Conservation (phyloP, 2,113 vertebrate species). For the Ranitomeya variabilis region DNA sequence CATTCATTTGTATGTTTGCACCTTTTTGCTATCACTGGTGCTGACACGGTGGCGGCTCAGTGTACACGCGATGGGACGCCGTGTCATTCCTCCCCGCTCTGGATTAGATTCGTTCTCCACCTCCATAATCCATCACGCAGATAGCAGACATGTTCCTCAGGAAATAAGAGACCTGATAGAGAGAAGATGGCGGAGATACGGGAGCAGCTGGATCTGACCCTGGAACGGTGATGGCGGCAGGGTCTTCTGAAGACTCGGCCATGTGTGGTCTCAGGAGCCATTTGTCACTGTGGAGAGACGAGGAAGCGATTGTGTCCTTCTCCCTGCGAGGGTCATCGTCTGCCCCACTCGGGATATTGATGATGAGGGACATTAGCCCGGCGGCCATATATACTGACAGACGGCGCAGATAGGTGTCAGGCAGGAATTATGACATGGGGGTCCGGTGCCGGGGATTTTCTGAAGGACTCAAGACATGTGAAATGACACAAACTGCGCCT, state of each 20-base stretch:
- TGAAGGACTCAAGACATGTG: background rate
- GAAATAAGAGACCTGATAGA: background rate
- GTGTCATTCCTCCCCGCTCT: background rate
- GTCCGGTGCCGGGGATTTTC: background rate
- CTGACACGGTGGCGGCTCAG: background rate
- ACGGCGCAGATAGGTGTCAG: background rate
- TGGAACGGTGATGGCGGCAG: slow-evolving; percentile 32
- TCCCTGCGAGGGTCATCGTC: background rate
- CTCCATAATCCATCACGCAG: slow-evolving; percentile 32
- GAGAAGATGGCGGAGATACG: slow-evolving; percentile 30
- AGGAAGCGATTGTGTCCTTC: slow-evolving; percentile 7
- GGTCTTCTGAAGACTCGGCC: slow-evolving; percentile 40
- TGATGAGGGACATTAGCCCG: slow-evolving; percentile 10
- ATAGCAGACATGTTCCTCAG: background rate
- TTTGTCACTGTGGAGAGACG: slow-evolving; percentile 40
- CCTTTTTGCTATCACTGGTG: too few species aligned
- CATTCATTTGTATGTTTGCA: too few species aligned
- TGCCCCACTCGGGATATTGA: slow-evolving; percentile 5
- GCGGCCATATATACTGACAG: background rate
- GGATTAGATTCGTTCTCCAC: background rate
- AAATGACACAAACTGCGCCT: background rate
- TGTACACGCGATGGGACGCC: background rate
- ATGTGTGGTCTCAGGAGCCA: slow-evolving; percentile 52
- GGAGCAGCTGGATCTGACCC: slow-evolving; percentile 38
- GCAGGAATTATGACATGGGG: background rate